Evolutionary conservation across 1,140 invertebrate genomes (phyloP).

Genomic region (Drosophila ambigua): DNA sequence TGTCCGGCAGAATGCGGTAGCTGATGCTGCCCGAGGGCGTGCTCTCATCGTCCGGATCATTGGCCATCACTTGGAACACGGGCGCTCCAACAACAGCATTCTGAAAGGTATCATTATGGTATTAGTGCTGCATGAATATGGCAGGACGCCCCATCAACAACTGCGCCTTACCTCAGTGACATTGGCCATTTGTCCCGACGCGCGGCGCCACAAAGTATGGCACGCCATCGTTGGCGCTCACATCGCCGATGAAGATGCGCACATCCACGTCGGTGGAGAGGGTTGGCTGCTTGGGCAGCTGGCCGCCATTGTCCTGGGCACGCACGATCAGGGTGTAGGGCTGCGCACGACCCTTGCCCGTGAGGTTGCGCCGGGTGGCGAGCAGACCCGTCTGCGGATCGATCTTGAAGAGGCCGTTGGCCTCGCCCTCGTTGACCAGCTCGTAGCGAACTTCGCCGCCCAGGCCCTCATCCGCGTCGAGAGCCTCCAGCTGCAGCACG

Average conservation of each 20-base stretch:
- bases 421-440: constrained; percentile 89
- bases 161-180: constrained; percentile 87
- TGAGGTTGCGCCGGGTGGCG: constrained; percentile 87
- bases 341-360: constrained; percentile 88
- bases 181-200: constrained; percentile 88
- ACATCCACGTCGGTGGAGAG: constrained; percentile 87
- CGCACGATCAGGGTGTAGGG: constrained; percentile 89
- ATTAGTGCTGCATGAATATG: too few relatives aligned
- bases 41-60: constrained; percentile 91
- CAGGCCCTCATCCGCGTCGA: constrained; percentile 90
- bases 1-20: constrained; percentile 90
- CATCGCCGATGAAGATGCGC: constrained; percentile 90
- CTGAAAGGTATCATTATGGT: constrained; percentile 44
- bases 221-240: constrained; percentile 92
- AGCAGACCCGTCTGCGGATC: constrained; percentile 89
- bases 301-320: constrained; percentile 89
- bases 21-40: constrained; percentile 89
- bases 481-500: constrained; percentile 90
- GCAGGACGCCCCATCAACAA: background rate
- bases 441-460: constrained; percentile 89
- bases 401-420: constrained; percentile 88
- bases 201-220: constrained; percentile 90
- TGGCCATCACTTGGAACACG: constrained; percentile 91
- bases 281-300: constrained; percentile 82
- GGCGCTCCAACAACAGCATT: constrained; percentile 90